These are phyloP conservation scores for Heliconius himera DNA, from an alignment of 1,140 invertebrate genomes.

Conservation along the genomic window DNA sequence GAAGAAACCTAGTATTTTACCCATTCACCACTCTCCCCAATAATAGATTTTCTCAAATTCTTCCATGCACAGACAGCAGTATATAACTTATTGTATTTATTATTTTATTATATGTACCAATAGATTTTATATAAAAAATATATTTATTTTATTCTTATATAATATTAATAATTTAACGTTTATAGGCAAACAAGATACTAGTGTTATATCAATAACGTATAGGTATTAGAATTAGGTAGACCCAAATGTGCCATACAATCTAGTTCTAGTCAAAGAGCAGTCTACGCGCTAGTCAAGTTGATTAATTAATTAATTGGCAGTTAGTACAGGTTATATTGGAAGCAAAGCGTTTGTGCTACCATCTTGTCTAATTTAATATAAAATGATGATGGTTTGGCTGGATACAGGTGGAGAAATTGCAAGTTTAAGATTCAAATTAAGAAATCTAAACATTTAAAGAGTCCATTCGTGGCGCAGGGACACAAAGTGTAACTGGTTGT, in stretches of 20 bases:
- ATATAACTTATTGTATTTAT: too few species aligned
- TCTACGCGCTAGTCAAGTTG: background rate
- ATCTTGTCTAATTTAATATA: background rate
- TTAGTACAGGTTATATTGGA: background rate
- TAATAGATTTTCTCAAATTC: background rate
- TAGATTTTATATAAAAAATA: too few species aligned
- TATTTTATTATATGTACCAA: too few species aligned
- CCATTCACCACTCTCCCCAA: too few species aligned
- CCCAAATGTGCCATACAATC: background rate
- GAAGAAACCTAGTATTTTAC: too few species aligned
- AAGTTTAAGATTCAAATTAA: too few species aligned
- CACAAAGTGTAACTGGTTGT: too few species aligned
- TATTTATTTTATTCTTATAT: too few species aligned
- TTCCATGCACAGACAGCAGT: background rate
- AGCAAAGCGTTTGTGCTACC: background rate
- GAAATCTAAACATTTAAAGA: too few species aligned
- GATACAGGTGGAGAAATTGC: too few species aligned
- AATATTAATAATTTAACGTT: background rate
- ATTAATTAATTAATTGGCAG: constrained; percentile 9
- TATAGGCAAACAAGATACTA: background rate
- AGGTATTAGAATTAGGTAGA: background rate
- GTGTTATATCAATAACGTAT: background rate
- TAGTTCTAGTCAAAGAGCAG: constrained; percentile 8
- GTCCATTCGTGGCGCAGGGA: too few species aligned
- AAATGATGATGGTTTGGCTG: background rate